A percentile compares a stretch with the other conserved stretches of the same genome.
Conservation (phyloP, 2,888 invertebrate genomes). For the Hypercompe scribonia region DNA sequence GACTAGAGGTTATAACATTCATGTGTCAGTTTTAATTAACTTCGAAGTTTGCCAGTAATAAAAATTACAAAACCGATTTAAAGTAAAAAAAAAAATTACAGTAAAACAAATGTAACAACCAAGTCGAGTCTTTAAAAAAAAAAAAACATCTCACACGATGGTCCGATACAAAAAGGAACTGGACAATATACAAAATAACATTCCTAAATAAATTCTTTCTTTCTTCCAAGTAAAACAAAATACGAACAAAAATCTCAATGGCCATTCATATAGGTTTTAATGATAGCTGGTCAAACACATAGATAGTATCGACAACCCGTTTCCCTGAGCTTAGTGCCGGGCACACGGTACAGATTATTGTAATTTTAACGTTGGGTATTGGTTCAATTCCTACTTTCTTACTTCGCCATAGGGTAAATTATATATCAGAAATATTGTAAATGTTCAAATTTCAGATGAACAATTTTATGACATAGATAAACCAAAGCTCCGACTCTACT, state of each 20-base stretch:
- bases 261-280: slow-evolving; percentile 50
- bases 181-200: slow-evolving; percentile 22
- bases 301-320: slow-evolving; percentile 53
- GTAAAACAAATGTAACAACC: neutral
- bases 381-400: no score
- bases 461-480: neutral
- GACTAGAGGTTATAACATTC: neutral
- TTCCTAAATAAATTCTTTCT: slow-evolving; percentile 35
- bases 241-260: slow-evolving; percentile 49
- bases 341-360: slow-evolving; percentile 21
- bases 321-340: slow-evolving; percentile 40
- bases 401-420: no score
- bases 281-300: slow-evolving; percentile 45
- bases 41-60: neutral
- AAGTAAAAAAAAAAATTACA: neutral
- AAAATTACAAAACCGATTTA: neutral
- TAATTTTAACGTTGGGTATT: no score
- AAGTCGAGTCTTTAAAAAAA: neutral
- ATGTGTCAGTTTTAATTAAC: neutral
- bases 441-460: neutral
- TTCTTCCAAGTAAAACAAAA: slow-evolving; percentile 37
- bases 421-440: neutral
- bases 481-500: neutral
- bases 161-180: slow-evolving; percentile 21
- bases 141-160: slow-evolving; percentile 30